Evolutionary conservation across 1,140 invertebrate genomes (phyloP).

Genomic region (Orius insidiosus): DNA sequence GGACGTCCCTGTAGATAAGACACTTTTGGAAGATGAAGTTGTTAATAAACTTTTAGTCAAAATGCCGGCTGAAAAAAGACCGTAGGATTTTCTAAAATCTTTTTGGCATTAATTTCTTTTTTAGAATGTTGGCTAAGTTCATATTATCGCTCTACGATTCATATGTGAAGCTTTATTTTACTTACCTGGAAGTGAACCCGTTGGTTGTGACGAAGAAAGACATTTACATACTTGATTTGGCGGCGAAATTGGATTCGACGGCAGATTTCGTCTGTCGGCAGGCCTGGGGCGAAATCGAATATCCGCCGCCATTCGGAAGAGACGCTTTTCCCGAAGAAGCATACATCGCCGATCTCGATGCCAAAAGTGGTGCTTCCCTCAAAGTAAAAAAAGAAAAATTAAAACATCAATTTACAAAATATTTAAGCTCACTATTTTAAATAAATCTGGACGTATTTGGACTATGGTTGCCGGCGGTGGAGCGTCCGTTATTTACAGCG

Average conservation of each 20-base stretch:
- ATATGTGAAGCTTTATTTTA: constrained; percentile 90
- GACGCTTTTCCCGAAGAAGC: constrained; percentile 93
- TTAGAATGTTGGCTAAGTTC: constrained; percentile 65
- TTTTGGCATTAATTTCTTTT: constrained; percentile 21
- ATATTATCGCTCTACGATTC: constrained; percentile 70
- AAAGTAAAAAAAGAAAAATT: too few relatives aligned
- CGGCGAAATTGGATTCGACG: constrained; percentile 96
- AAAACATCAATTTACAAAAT: too few relatives aligned
- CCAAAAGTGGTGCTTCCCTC: constrained; percentile 94
- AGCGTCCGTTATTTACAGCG: constrained; percentile 98
- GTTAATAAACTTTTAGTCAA: constrained; percentile 45
- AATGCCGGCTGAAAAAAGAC: constrained; percentile 42
- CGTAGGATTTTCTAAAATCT: constrained; percentile 29
- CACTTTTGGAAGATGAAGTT: constrained; percentile 40
- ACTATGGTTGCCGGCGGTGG: constrained; percentile 99
- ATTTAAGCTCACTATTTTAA: constrained; percentile 68
- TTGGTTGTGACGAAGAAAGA: constrained; percentile 71
- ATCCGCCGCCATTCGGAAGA: constrained; percentile 95
- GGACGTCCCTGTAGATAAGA: constrained; percentile 52
- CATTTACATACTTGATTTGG: constrained; percentile 88
- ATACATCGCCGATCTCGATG: constrained; percentile 95
- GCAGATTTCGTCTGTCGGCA: constrained; percentile 92
- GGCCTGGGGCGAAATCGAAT: constrained; percentile 89
- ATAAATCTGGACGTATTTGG: constrained; percentile 91
- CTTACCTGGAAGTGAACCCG: constrained; percentile 98